Base-by-base conservation (phyloP, 2,888 invertebrate genomes). In the Tethea ocularis region DNA sequence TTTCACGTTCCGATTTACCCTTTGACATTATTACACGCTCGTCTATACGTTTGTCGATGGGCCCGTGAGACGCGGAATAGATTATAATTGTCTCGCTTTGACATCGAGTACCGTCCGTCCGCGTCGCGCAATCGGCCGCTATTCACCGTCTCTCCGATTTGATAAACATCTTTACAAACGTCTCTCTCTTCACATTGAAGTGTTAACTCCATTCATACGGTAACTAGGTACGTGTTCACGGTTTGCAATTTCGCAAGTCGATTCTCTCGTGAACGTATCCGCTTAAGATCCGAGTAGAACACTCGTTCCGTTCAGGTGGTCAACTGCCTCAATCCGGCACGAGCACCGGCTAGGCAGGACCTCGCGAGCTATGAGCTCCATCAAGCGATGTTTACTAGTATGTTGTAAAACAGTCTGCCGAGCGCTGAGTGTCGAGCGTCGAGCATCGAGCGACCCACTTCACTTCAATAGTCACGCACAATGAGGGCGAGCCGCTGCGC, bases 1-100 rank as follows among this genome's bases (percentile, higher is more conserved):
- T 54, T 54, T 54, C 54, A 36, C 54, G 46, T 46, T 46, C 46
- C 46, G 54, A 54, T 33, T 33, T 36, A 33, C 54, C 54, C 54
- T 54, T 54, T 54, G 54, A 23, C 54, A 54, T 24, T 52, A 53
- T 26, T 26, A 17, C 52, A 26, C 20, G 46, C 17, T 46, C 5
- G 46, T 46, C 46, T 46, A 46, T 46, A 17, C 10, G 46, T 46
- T 2, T 1, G 41, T 41, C 41, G 17, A 17, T 41, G 41, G 41
- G 41, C 5, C 41, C 41, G 6, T 17, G 41, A 41, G n/a, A 41
- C 17, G 17, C 41, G 41, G 41, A 41, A 46, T 46, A 20, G 46
- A 46, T 46, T 46, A 46, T 20, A 46, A 46, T 46, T 46, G 46
- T 17, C n/a, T 17, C 7, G 41, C 17, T 17, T 17, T 17, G 1